A percentile compares a stretch with the other conserved stretches of the same genome.
phyloP scores from a whole-genome alignment of 2,797 vertebrate genomes.

The Molossus molossus region DNA sequence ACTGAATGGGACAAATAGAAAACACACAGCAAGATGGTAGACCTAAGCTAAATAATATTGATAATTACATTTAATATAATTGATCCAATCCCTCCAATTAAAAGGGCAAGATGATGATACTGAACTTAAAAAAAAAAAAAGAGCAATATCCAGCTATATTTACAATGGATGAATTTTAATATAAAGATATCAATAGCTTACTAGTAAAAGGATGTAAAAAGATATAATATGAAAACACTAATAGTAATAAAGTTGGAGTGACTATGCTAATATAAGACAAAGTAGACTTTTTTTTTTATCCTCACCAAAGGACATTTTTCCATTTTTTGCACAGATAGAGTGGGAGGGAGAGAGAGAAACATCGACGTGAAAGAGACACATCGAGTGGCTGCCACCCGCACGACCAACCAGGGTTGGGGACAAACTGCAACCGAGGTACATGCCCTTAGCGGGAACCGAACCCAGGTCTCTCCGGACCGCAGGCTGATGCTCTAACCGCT shows the following conservation, averaged over 20 bases:
- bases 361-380: too few species aligned
- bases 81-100: background rate
- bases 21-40: background rate
- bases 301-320: too few species aligned
- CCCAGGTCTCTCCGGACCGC: too few species aligned
- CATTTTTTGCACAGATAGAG: too few species aligned
- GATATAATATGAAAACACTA: background rate
- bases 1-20: background rate
- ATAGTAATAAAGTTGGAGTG: background rate
- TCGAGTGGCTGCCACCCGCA: too few species aligned
- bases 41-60: background rate
- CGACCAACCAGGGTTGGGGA: too few species aligned
- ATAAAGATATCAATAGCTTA: slow-evolving; percentile 1
- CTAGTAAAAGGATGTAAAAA: background rate
- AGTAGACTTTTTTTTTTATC: too few species aligned
- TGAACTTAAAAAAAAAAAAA: background rate
- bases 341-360: too few species aligned
- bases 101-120: background rate
- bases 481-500: too few species aligned
- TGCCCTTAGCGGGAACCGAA: too few species aligned
- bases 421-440: too few species aligned
- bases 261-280: background rate
- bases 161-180: background rate
- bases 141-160: background rate
- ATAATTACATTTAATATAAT: background rate